Conservation (phyloP, 2,113 vertebrate species). For the Potamarius usumacintae region DNA sequence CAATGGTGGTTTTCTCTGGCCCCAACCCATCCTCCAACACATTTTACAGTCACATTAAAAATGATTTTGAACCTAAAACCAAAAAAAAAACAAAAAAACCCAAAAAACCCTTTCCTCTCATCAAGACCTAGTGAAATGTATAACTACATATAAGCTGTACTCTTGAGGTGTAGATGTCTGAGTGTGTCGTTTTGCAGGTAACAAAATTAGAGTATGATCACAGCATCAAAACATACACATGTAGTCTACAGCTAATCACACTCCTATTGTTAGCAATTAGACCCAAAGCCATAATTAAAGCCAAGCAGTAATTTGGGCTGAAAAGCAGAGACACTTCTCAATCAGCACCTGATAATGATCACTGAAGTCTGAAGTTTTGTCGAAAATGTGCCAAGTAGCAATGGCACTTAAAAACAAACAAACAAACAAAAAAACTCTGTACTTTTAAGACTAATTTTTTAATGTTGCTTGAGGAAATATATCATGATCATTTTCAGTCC, state of each 20-base stretch:
- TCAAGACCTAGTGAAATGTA: not conserved
- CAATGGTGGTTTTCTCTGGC: not conserved
- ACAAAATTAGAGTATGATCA: not conserved
- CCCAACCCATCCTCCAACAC: not conserved
- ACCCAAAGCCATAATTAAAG: not conserved
- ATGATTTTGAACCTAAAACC: not conserved
- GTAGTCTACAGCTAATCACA: not conserved
- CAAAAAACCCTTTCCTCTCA: not conserved
- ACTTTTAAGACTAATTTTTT: not conserved
- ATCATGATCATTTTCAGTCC: not conserved
- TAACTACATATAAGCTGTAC: not conserved
- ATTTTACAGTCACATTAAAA: not conserved
- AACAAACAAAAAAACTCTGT: no score
- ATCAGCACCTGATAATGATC: not conserved
- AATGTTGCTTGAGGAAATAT: not conserved
- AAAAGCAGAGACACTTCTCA: not conserved
- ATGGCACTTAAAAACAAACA: not conserved
- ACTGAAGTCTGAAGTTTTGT: not conserved
- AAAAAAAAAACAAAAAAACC: no score
- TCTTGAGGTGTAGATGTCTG: not conserved
- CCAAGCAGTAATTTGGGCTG: not conserved
- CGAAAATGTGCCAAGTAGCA: not conserved
- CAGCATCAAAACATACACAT: not conserved
- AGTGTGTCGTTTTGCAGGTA: not conserved
- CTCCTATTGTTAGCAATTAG: not conserved